phyloP scores from a whole-genome alignment of 2,888 invertebrate species.

The Leptura quadrifasciata region DNA sequence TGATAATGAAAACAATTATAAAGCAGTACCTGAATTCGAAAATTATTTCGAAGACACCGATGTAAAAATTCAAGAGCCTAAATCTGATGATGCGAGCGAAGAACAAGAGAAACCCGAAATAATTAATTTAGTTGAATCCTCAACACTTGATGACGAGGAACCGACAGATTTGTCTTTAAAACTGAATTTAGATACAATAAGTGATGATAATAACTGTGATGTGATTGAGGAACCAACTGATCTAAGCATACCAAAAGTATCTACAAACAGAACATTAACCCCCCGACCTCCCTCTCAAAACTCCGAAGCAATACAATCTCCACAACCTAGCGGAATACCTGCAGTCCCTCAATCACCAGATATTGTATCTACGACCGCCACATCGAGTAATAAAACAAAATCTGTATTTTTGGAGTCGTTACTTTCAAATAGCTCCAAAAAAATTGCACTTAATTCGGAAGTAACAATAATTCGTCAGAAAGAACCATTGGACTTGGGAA shows the following conservation, averaged over 20 bases:
- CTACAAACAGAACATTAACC: constrained; percentile 70
- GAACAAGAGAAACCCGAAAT: constrained; percentile 44
- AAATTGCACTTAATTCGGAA: constrained; percentile 77
- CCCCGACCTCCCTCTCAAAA: constrained; percentile 81
- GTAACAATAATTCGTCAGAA: constrained; percentile 76
- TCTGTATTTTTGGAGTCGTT: constrained; percentile 79
- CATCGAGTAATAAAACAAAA: constrained; percentile 68
- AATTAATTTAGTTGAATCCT: constrained; percentile 52
- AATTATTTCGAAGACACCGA: constrained; percentile 61
- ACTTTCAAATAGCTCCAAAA: constrained; percentile 78
- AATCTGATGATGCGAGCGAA: constrained; percentile 49
- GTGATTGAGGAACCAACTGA: constrained; percentile 74
- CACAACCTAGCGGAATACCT: constrained; percentile 83
- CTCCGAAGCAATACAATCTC: constrained; percentile 84
- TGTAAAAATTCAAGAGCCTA: constrained; percentile 48
- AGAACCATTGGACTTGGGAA: constrained; percentile 83
- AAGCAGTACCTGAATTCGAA: constrained; percentile 59
- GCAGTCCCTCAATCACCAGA: constrained; percentile 84
- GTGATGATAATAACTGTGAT: constrained; percentile 32
- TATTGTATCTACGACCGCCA: constrained; percentile 75
- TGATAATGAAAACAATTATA: constrained; percentile 56
- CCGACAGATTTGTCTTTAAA: constrained; percentile 68
- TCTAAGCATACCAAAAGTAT: constrained; percentile 76
- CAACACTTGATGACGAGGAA: constrained; percentile 60
- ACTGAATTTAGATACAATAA: constrained; percentile 32